Evolutionary conservation across 2,888 invertebrate species (phyloP), one percentile per base, ranked within the genome.

Genomic region (Liposcelis brunnea): DNA sequence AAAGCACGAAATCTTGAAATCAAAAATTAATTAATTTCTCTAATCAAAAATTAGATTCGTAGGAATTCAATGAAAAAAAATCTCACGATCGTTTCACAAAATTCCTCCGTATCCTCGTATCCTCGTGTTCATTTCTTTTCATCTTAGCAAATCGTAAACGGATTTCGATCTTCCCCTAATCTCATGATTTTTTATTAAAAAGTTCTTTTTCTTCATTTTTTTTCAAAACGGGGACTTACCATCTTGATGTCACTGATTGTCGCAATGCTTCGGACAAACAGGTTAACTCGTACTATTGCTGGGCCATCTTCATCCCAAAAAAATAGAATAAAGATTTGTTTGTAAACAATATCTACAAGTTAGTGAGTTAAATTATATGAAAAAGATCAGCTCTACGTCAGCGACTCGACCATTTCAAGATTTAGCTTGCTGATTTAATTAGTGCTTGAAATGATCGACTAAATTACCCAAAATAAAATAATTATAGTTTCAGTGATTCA

Each of bases 211-310:
- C 32, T 43, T 14, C 33, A 8, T 47, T 37, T 47, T 45, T 43
- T 38, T 14, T n/a, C n/a, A n/a, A n/a, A n/a, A 44, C 15, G 32
- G 19, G 49, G 65, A 86, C 90, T 90, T 84, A 94, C 94, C 93
- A 94, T 94, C 75, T 91, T 91, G 71, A 87, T 91, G 78, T 94
- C 94, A 80, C 91, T 93, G 74, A 94, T 94, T 65, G 91, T 91
- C 66, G 87, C 86, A 65, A 94, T 89, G 80, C 85, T 90, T 76
- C 94, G 76, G 70, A 94, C 87, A 80, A 90, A 90, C 74, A 91
- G 82, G 82, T 94, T 94, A 69, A 94, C 87, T 74, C 80, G 82
- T 70, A 94, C 93, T 74, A 89, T 77, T 67, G 93, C 90, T 64
- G 93, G 90, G 67, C 91, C 91, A 80, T 89, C 90, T 86, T 40